Evolutionary conservation across 2,888 invertebrate species (phyloP).

Genomic region (Eupithecia subumbrata): DNA sequence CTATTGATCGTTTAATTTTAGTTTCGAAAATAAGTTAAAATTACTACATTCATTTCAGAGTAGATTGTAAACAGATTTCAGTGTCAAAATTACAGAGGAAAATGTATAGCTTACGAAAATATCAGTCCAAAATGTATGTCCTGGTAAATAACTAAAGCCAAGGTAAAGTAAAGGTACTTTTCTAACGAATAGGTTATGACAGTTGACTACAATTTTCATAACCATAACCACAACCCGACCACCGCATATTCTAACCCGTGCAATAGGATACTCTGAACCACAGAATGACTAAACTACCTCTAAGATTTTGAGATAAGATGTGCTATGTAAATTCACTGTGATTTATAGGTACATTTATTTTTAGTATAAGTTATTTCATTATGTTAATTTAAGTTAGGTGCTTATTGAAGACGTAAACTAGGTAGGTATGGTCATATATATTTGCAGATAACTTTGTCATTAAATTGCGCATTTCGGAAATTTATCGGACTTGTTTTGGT

Average conservation of each 20-base stretch:
- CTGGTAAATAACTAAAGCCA: background rate
- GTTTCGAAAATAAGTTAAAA: too few relatives aligned
- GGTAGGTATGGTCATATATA: background rate
- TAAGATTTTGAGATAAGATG: background rate
- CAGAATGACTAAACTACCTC: slow-evolving; percentile 5
- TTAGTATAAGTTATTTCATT: background rate
- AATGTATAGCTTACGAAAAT: background rate
- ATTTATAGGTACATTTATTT: background rate
- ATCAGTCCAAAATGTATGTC: background rate
- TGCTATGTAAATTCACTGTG: background rate
- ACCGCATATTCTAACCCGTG: slow-evolving; percentile 8
- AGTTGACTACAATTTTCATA: slow-evolving; percentile 22
- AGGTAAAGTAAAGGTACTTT: background rate
- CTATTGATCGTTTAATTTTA: too few relatives aligned
- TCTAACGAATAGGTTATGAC: background rate
- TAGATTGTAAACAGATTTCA: background rate
- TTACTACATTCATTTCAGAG: background rate
- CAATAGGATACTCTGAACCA: slow-evolving; percentile 19
- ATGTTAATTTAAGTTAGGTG: background rate
- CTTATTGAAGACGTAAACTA: background rate
- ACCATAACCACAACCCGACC: slow-evolving; percentile 22
- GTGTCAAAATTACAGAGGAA: too few relatives aligned
- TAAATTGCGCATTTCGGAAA: background rate
- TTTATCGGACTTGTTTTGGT: slow-evolving; percentile 17
- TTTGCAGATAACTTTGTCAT: background rate